Conservation (phyloP, 1,140 invertebrate genomes). For the Drosophila chauvacae region DNA sequence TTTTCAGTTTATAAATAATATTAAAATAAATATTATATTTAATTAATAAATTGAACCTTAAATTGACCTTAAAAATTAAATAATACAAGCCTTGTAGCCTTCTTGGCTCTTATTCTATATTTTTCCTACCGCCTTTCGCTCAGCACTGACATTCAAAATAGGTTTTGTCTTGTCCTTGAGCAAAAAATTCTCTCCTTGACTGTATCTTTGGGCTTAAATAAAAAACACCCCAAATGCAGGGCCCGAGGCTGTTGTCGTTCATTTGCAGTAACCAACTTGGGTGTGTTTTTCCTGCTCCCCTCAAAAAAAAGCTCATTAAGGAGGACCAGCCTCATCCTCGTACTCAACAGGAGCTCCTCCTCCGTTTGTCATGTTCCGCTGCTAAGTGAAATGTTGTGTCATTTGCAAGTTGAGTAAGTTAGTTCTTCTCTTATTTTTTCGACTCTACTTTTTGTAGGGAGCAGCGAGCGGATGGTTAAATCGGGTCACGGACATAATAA, state of each 20-base stretch:
- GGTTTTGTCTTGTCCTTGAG: constrained; percentile 1
- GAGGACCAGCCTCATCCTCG: constrained; percentile 34
- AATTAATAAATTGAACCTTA: background rate
- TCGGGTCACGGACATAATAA: constrained; percentile 54
- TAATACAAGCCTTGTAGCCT: background rate
- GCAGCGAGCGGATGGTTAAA: constrained; percentile 36
- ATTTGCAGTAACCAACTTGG: constrained; percentile 32
- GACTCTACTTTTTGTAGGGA: constrained; percentile 15
- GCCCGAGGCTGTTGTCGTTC: constrained; percentile 26
- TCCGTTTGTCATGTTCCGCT: constrained; percentile 44
- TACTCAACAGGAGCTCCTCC: constrained; percentile 20
- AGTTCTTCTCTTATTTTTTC: constrained; percentile 3
- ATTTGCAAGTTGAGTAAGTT: constrained; percentile 59
- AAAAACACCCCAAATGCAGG: constrained; percentile 31
- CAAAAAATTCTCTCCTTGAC: constrained; percentile 14
- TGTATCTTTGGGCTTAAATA: constrained; percentile 21
- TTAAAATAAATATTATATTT: too few relatives aligned
- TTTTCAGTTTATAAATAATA: background rate
- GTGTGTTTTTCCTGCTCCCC: constrained; percentile 11
- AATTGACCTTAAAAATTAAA: too few relatives aligned
- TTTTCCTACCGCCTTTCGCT: background rate
- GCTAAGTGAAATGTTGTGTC: constrained; percentile 62
- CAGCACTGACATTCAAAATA: constrained; percentile 2
- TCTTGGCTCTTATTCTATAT: background rate
- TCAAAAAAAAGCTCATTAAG: constrained; percentile 53